Percentiles rank a stretch among this genome's conserved stretches.
Conservation (phyloP, 1,140 invertebrate genomes). For the Papilio polytes region DNA sequence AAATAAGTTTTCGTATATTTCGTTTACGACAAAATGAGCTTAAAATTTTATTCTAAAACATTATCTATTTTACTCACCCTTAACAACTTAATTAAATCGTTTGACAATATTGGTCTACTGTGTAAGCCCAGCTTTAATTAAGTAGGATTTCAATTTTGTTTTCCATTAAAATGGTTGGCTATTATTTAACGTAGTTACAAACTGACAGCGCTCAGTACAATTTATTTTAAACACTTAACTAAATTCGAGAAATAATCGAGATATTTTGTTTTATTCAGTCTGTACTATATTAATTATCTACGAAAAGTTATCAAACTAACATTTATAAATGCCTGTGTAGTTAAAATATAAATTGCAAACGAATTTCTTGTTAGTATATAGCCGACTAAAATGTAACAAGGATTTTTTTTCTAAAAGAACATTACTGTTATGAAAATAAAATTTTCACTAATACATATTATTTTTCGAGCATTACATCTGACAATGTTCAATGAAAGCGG, state of each 20-base stretch:
- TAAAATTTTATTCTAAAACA: not conserved
- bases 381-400: too few species aligned
- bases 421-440: not conserved
- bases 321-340: too few species aligned
- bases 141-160: conserved; percentile 23
- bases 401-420: not conserved
- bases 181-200: conserved; percentile 11
- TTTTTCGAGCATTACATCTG: not conserved
- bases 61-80: not conserved
- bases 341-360: too few species aligned
- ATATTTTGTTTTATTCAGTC: not conserved
- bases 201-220: not conserved
- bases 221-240: conserved; percentile 3
- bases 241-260: not conserved
- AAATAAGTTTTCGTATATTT: too few species aligned
- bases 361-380: too few species aligned
- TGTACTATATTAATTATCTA: not conserved
- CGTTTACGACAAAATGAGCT: not conserved
- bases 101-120: conserved; percentile 3
- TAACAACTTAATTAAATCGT: conserved; percentile 12
- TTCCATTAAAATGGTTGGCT: conserved; percentile 10
- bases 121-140: conserved; percentile 16
- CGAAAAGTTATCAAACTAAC: too few species aligned
- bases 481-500: conserved; percentile 11
- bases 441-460: not conserved